A percentile compares a stretch with the other conserved stretches of the same genome.
Evolutionary conservation across 2,113 vertebrate genomes (phyloP).

Genomic region (Ivindomyrus marchei): DNA sequence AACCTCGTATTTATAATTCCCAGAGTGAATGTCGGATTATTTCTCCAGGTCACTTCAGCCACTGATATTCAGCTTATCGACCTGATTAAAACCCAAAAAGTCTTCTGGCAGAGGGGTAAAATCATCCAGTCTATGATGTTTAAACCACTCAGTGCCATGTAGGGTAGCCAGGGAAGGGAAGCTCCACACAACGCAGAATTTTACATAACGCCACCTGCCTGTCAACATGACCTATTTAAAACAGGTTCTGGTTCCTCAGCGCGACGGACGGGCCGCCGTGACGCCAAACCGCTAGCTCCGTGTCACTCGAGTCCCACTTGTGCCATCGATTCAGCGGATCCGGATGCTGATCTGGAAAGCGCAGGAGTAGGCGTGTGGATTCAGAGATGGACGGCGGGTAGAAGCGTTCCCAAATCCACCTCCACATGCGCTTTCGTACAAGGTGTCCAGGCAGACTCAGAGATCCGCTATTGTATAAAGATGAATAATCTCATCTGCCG

Average conservation of each 20-base stretch:
- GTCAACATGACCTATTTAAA: not conserved
- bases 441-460: constrained; percentile 2
- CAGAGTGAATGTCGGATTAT: not conserved
- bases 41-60: not conserved
- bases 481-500: constrained; percentile 6
- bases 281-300: not conserved
- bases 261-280: not conserved
- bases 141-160: not conserved
- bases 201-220: not conserved
- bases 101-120: not conserved
- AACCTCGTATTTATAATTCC: not conserved
- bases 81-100: not conserved
- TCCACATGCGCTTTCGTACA: not conserved
- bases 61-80: not conserved
- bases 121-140: not conserved
- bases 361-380: not conserved
- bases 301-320: not conserved
- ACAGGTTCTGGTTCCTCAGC: not conserved
- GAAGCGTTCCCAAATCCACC: constrained; percentile 6
- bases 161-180: not conserved
- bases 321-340: not conserved
- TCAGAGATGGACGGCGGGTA: not conserved
- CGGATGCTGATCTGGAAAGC: constrained; percentile 10
- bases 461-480: constrained; percentile 10
- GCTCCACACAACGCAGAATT: not conserved